Evolutionary conservation across 2,888 invertebrate species (phyloP), one percentile per base, ranked within the genome.

Genomic region (Digitonthophagus gazella): DNA sequence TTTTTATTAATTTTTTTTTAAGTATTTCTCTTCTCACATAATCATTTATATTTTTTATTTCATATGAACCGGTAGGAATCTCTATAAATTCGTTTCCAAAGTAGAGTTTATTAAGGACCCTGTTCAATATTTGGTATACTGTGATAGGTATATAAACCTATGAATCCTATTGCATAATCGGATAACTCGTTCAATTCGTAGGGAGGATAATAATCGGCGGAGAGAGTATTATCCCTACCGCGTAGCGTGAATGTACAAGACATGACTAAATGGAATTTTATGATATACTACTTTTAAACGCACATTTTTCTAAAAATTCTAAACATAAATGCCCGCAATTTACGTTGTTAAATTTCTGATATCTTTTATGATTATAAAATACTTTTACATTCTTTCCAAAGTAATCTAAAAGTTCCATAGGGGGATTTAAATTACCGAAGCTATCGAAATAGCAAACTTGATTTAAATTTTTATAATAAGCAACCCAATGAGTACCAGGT

Each of bases 401-500:
- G 68, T 71, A 70, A 5, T 22, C 14, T 68, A 56, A 8, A 14
- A 71, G 18, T 66, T 71, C 70, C 8, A 14, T 11, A 16, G 70
- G 69, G 11, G 68, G 68, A 61, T 15, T 58, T 14, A 70, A 56
- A 61, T 70, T 65, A 18, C 71, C 71, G 44, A 71, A 71, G 57
- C 68, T 66, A 65, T 71, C 71, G 58, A 72, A 70, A 72, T 81
- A 82, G 63, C 75, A 71, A 18, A 78, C 73, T 22, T 75, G 58
- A 65, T 76, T 69, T 28, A 73, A 72, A 2, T 73, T 70, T 74
- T 81, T 81, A 44, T 71, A 75, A 72, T 79, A 81, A 66, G 78
- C 75, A 73, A 79, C 76, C 80, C 81, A 79, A 75, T 82, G 80
- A 15, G 79, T 78, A 6, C 81, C 80, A 15, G 28, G 16, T 3